phyloP scores from a whole-genome alignment of 2,113 vertebrate genomes.

The Illadopsis cleaveri region DNA sequence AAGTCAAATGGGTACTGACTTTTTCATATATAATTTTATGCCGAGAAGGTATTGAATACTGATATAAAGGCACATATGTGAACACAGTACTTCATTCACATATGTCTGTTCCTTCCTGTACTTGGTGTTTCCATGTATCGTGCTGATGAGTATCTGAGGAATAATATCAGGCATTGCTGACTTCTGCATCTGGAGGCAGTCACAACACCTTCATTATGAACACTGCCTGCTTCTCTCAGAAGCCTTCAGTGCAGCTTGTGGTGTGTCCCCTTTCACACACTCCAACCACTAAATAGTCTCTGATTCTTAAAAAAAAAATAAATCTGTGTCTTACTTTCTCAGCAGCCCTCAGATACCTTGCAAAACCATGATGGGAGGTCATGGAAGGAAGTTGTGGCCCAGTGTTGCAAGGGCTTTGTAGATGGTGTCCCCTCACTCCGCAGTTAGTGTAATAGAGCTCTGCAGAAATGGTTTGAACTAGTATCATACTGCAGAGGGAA shows the following conservation, averaged over 20 bases:
- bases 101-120: neutral
- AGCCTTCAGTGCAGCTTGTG: fast-evolving
- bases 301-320: neutral
- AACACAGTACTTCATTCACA: neutral
- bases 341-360: neutral
- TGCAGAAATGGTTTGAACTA: neutral
- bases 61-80: neutral
- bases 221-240: fast-evolving
- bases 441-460: neutral
- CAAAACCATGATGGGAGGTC: neutral
- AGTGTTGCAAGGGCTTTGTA: fast-evolving
- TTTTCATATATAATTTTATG: neutral
- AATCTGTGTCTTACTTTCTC: neutral
- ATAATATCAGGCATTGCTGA: neutral
- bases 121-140: neutral
- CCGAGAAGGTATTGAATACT: neutral
- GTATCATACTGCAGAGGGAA: neutral
- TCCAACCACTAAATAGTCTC: neutral
- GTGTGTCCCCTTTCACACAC: fast-evolving
- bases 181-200: neutral
- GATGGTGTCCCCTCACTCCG: fast-evolving
- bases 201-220: fast-evolving
- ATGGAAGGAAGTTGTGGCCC: neutral
- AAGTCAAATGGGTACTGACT: neutral
- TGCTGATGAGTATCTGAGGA: neutral